Evolutionary conservation across 2,797 vertebrate genomes (phyloP).

Genomic region (Miichthys miiuy): DNA sequence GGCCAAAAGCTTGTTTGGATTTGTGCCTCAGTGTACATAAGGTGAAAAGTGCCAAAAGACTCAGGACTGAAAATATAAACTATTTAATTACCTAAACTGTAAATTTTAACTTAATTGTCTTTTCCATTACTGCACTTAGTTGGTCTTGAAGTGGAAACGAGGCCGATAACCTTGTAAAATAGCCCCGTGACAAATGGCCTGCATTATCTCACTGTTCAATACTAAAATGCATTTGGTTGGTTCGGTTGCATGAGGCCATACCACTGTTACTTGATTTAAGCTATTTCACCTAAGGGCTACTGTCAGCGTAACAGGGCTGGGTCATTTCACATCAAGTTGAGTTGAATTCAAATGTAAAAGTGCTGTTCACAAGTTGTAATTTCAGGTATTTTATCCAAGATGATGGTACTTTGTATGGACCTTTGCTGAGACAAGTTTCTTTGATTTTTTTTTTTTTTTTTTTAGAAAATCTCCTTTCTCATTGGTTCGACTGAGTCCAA

Average conservation of each 20-base stretch:
- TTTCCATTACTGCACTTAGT: slow-evolving; percentile 33
- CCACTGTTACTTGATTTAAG: slow-evolving; percentile 58
- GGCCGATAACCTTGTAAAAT: slow-evolving; percentile 11
- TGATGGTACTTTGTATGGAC: slow-evolving; percentile 30
- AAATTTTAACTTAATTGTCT: slow-evolving; percentile 23
- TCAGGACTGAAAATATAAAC: slow-evolving; percentile 60
- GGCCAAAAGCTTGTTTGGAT: slow-evolving; percentile 30
- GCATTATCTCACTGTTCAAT: slow-evolving; percentile 36
- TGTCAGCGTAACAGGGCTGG: slow-evolving; percentile 54
- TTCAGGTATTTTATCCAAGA: slow-evolving; percentile 57
- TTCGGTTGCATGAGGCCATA: slow-evolving; percentile 50
- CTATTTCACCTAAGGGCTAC: slow-evolving; percentile 76
- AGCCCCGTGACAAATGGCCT: not conserved
- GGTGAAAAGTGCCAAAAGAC: slow-evolving; percentile 64
- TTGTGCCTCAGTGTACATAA: slow-evolving; percentile 37
- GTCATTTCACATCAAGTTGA: slow-evolving; percentile 42
- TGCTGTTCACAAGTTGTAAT: slow-evolving; percentile 48
- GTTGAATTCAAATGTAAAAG: slow-evolving; percentile 33
- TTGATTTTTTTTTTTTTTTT: not conserved
- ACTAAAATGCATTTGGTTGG: slow-evolving; percentile 29
- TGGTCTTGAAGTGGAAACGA: slow-evolving; percentile 22
- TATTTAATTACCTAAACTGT: slow-evolving; percentile 45
- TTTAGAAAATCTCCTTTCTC: slow-evolving; percentile 8
- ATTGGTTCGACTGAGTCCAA: slow-evolving; percentile 18
- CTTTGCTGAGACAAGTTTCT: slow-evolving; percentile 6